phyloP scores from a whole-genome alignment of 1,140 invertebrate genomes.

The Diabrotica virgifera region DNA sequence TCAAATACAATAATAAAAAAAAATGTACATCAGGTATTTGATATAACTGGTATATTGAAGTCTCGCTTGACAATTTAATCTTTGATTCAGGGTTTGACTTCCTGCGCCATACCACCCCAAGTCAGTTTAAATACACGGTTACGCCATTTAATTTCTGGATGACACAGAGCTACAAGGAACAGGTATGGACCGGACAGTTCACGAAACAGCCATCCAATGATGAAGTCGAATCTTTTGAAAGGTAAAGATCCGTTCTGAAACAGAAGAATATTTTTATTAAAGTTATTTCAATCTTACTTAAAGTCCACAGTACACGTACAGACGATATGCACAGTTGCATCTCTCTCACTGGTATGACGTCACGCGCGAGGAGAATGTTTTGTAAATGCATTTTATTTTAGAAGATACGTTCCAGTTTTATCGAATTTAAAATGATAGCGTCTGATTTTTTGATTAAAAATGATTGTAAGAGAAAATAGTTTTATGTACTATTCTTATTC shows the following conservation, averaged over 20 bases:
- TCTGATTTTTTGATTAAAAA: too few relatives aligned
- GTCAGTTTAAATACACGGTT: conserved; percentile 82
- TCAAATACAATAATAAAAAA: neutral
- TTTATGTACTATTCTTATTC: too few relatives aligned
- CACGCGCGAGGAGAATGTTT: too few relatives aligned
- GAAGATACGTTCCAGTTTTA: too few relatives aligned
- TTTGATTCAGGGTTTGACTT: conserved; percentile 63
- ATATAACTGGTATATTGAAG: neutral
- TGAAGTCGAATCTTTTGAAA: conserved; percentile 95
- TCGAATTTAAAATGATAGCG: too few relatives aligned
- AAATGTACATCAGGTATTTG: neutral
- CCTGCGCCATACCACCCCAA: conserved; percentile 91
- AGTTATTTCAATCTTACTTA: too few relatives aligned
- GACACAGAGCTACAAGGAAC: conserved; percentile 78
- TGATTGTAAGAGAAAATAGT: too few relatives aligned
- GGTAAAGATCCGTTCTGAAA: conserved; percentile 86
- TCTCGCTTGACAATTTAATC: conserved; percentile 32
- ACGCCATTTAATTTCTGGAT: conserved; percentile 89
- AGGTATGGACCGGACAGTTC: conserved; percentile 88
- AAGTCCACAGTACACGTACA: too few relatives aligned
- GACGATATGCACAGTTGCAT: too few relatives aligned
- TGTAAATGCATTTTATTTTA: too few relatives aligned
- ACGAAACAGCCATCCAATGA: conserved; percentile 93
- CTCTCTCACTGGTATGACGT: too few relatives aligned
- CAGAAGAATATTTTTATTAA: conserved; percentile 16